Percentiles rank a stretch among this genome's conserved stretches.
phyloP scores from a whole-genome alignment of 2,888 invertebrate genomes.

The Cephus nigrinus region DNA sequence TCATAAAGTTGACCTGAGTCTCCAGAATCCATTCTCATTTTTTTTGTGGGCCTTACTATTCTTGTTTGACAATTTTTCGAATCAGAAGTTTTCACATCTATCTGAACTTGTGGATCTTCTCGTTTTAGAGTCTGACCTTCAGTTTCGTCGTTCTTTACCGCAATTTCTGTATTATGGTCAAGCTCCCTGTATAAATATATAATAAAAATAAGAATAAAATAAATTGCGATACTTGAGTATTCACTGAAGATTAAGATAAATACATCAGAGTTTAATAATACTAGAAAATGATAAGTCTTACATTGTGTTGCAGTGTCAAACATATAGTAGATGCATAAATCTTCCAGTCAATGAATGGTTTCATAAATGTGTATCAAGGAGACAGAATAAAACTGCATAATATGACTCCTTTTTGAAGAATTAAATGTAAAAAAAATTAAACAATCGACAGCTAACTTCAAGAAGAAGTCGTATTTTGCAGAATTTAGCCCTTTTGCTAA shows the following conservation, averaged over 20 bases:
- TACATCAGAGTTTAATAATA: not conserved
- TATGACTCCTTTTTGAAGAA: too few relatives aligned
- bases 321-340: not conserved
- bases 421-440: too few relatives aligned
- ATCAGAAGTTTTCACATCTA: constrained; percentile 25
- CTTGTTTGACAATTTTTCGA: constrained; percentile 40
- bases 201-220: not conserved
- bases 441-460: too few relatives aligned
- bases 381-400: not conserved
- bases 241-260: not conserved
- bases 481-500: not conserved
- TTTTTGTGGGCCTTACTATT: constrained; percentile 58
- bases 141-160: not conserved
- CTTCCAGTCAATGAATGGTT: not conserved
- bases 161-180: not conserved
- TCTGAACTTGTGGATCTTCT: constrained; percentile 17
- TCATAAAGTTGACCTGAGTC: constrained; percentile 46
- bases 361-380: not conserved
- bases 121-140: not conserved
- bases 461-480: too few relatives aligned
- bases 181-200: not conserved
- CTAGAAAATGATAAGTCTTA: not conserved
- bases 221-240: not conserved
- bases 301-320: not conserved
- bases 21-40: constrained; percentile 50